Conservation (phyloP, 2,113 vertebrate genomes). For the Petrocephalus zakoni region DNA sequence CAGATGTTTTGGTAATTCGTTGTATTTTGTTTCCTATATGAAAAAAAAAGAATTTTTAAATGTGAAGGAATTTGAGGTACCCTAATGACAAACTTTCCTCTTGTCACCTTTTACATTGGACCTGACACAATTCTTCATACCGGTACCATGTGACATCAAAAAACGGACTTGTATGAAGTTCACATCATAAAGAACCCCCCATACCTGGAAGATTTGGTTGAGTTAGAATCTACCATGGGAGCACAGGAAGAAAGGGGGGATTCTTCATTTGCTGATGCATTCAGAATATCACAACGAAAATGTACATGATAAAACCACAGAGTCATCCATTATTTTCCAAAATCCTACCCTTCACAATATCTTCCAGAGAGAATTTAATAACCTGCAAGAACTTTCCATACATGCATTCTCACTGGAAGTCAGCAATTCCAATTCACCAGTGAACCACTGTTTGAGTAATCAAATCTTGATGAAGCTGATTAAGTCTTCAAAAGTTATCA, state of each 20-base stretch:
- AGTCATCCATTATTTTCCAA: neutral
- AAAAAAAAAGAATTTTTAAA: neutral
- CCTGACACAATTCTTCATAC: conserved; percentile 16
- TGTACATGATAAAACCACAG: neutral
- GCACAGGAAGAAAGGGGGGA: neutral
- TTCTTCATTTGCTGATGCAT: conserved; percentile 5
- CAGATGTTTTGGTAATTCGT: neutral
- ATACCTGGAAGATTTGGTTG: conserved; percentile 1
- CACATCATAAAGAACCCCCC: neutral
- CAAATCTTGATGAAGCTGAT: neutral
- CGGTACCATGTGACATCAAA: conserved; percentile 3
- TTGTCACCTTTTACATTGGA: neutral
- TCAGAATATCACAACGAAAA: neutral
- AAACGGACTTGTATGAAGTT: neutral
- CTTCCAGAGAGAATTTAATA: neutral
- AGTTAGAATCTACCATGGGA: neutral
- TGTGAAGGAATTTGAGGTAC: neutral
- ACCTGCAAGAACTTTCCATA: neutral
- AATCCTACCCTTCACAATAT: neutral
- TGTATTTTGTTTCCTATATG: neutral
- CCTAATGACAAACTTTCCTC: neutral
- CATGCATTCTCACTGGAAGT: neutral
- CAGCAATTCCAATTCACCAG: neutral
- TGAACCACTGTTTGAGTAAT: neutral
- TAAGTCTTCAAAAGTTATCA: neutral